Evolutionary conservation across 2,797 vertebrate species (phyloP), one percentile per base, ranked within the genome.

Genomic region (Rhyacichthys aspro): DNA sequence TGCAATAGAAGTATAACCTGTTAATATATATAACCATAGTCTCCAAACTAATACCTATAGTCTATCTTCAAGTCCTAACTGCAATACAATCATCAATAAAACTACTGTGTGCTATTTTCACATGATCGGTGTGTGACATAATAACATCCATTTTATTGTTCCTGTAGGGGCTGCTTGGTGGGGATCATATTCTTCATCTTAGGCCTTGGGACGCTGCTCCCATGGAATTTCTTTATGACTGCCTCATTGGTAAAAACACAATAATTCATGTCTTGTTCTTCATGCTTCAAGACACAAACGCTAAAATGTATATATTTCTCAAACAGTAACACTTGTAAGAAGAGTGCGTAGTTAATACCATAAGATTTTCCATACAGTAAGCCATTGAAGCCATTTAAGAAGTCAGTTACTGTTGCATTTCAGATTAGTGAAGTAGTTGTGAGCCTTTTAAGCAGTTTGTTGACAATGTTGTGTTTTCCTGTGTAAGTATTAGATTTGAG

Each of bases 221-320:
- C 95, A 15, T 96, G 95, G 95, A 97, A 96, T 78, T 97, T 97
- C 88, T 97, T 96, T 88, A 95, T 95, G 89, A 97, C 94, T 0
- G 94, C 95, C 3, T 94, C 93, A 59, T 74, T 90, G 92, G 95
- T 97, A 89, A 93, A 63, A 60, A 55, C 39, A 14, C n/a, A n/a
- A n/a, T n/a, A n/a, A n/a, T n/a, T n/a, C n/a, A n/a, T n/a, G n/a
- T n/a, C n/a, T n/a, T n/a, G n/a, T n/a, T n/a, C n/a, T 28, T 28
- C 1, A 28, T 28, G 23, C 23, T 28, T 28, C 2, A 28, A 6
- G 3, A 28, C 23, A 28, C 23, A 28, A 28, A 28, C 23, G 7
- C 23, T 28, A 28, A 1, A 28, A 28, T 28, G n/a, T n/a, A n/a
- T n/a, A n/a, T n/a, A n/a, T n/a, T n/a, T n/a, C n/a, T n/a, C n/a